A percentile compares a stretch with the other conserved stretches of the same genome.
These are phyloP conservation scores for Bursaphelenchus okinawaensis DNA, from an alignment of 2,888 invertebrate genomes.

Conservation along the genomic window DNA sequence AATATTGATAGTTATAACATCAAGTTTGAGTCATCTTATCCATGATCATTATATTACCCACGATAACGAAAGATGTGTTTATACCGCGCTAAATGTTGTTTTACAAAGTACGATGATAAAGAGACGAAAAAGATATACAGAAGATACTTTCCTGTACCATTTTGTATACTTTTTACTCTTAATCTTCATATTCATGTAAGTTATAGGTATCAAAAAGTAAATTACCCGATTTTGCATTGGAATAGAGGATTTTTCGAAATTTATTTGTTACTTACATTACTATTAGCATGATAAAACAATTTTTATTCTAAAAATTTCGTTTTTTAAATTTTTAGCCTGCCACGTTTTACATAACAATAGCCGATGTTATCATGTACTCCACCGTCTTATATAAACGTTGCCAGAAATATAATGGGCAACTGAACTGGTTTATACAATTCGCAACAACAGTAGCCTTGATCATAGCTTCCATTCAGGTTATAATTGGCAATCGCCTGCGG, in stretches of 20 bases:
- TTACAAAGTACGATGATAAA: not conserved
- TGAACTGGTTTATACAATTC: not conserved
- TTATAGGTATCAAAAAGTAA: too few species aligned
- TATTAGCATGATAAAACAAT: too few species aligned
- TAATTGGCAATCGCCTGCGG: not conserved
- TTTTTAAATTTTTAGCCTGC: not conserved
- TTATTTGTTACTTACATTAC: too few species aligned
- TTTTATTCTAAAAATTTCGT: not conserved
- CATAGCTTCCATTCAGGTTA: not conserved
- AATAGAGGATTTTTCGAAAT: too few species aligned
- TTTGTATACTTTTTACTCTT: not conserved
- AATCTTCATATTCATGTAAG: not conserved
- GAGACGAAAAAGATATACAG: not conserved
- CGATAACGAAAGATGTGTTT: too few species aligned
- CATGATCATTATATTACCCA: too few species aligned
- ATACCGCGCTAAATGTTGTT: not conserved
- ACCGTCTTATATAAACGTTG: not conserved
- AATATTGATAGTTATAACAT: too few species aligned
- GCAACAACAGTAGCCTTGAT: not conserved
- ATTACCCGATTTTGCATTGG: too few species aligned
- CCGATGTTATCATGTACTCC: not conserved
- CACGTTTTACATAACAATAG: not conserved
- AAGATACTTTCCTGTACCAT: not conserved
- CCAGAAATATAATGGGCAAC: not conserved
- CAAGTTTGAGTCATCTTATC: too few species aligned